A percentile compares a stretch with the other conserved stretches of the same genome.
These are phyloP conservation scores for human DNA, from an alignment of 2,113 vertebrate genomes.

Conservation along the genomic window DNA sequence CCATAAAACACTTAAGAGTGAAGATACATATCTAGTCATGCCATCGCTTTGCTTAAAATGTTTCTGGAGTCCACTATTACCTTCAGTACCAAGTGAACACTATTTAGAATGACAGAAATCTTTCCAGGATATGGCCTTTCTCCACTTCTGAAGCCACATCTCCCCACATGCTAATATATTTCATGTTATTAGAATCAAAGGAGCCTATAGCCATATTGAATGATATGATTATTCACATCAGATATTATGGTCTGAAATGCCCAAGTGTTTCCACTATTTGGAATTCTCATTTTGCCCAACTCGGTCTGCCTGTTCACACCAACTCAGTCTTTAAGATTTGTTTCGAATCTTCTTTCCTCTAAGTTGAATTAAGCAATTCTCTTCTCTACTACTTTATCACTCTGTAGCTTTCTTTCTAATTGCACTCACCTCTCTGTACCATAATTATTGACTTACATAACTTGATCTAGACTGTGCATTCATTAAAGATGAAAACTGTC, in stretches of 20 bases:
- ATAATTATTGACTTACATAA: not conserved
- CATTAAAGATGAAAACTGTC: not conserved
- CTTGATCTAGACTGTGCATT: not conserved
- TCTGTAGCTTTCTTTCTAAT: not conserved
- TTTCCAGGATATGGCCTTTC: not conserved
- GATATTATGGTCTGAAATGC: not conserved
- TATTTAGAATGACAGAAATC: slow-evolving; percentile 3
- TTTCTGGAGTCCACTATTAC: not conserved
- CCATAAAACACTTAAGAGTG: not conserved
- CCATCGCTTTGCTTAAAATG: not conserved
- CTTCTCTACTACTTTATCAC: not conserved
- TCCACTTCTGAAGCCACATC: not conserved
- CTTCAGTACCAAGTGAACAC: not conserved
- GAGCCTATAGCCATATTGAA: not conserved
- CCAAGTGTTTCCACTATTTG: not conserved
- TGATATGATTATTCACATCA: not conserved
- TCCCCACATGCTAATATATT: not conserved
- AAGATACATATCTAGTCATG: not conserved
- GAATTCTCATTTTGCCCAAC: not conserved
- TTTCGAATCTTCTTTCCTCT: not conserved
- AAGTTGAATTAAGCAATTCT: not conserved
- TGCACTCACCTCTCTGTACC: not conserved
- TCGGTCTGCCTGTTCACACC: not conserved
- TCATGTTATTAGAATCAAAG: too few relatives aligned
- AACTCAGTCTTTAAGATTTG: not conserved